phyloP scores from a whole-genome alignment of 2,797 vertebrate species.

The Nothura maculosa region DNA sequence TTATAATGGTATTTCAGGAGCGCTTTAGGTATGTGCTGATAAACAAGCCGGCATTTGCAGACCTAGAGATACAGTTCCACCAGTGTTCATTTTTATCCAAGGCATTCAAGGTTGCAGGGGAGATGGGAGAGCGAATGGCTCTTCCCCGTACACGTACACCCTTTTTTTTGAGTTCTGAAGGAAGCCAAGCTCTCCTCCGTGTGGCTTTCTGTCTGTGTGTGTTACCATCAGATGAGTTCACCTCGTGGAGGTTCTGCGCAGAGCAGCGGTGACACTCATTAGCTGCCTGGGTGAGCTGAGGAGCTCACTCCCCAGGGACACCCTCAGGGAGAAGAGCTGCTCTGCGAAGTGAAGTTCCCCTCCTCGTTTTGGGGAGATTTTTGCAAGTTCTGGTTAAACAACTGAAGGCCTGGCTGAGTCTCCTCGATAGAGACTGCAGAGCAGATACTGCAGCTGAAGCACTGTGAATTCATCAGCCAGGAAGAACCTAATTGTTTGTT shows the following conservation, averaged over 20 bases:
- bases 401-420: slow-evolving; percentile 20
- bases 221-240: neutral
- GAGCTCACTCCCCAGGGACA: neutral
- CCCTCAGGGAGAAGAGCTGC: slow-evolving; percentile 1
- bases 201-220: neutral
- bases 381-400: slow-evolving; percentile 20
- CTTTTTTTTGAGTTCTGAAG: neutral
- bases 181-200: slow-evolving; percentile 5
- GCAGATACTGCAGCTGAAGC: neutral
- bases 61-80: neutral
- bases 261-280: slow-evolving; percentile 34
- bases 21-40: slow-evolving; percentile 22
- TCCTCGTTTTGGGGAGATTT: neutral
- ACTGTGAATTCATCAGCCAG: slow-evolving; percentile 3
- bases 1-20: slow-evolving; percentile 52
- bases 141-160: neutral
- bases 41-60: slow-evolving; percentile 34
- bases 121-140: neutral
- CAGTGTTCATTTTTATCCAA: neutral
- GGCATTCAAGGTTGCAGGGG: neutral
- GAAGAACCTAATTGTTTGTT: slow-evolving; percentile 46
- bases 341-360: neutral
- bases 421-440: neutral
- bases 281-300: neutral
- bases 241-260: slow-evolving; percentile 30